These are phyloP conservation scores for Caradrina clavipalpis DNA, from an alignment of 2,888 invertebrate genomes.

Conservation along the genomic window DNA sequence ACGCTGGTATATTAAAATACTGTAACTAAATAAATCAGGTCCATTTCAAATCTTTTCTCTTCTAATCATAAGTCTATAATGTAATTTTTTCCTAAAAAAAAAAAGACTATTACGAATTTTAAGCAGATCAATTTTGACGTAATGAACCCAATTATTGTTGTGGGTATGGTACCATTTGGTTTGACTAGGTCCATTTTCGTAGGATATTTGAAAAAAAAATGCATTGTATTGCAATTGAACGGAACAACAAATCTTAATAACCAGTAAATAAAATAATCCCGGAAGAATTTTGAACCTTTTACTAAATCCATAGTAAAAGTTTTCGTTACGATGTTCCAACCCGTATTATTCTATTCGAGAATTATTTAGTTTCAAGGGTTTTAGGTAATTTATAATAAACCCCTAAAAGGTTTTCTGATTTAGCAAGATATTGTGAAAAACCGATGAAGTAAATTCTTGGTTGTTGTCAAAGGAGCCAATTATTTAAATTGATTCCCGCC, in stretches of 20 bases:
- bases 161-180: background rate
- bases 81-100: background rate
- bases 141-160: background rate
- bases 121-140: no score
- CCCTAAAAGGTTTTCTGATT: background rate
- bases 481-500: conserved; percentile 21
- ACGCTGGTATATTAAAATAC: no score
- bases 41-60: background rate
- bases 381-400: background rate
- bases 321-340: no score
- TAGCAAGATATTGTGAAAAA: background rate
- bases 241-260: no score
- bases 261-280: no score
- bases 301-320: no score
- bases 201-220: no score
- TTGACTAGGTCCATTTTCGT: background rate
- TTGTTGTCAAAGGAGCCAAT: conserved; percentile 17
- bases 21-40: no score
- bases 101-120: background rate
- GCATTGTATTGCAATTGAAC: no score
- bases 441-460: conserved; percentile 18
- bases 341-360: no score
- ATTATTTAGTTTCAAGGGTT: background rate
- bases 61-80: background rate
- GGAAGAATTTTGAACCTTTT: no score